Percentiles rank a stretch among this genome's conserved stretches.
These are phyloP conservation scores for Dromius quadrimaculatus DNA, from an alignment of 2,888 invertebrate genomes.

Conservation along the genomic window DNA sequence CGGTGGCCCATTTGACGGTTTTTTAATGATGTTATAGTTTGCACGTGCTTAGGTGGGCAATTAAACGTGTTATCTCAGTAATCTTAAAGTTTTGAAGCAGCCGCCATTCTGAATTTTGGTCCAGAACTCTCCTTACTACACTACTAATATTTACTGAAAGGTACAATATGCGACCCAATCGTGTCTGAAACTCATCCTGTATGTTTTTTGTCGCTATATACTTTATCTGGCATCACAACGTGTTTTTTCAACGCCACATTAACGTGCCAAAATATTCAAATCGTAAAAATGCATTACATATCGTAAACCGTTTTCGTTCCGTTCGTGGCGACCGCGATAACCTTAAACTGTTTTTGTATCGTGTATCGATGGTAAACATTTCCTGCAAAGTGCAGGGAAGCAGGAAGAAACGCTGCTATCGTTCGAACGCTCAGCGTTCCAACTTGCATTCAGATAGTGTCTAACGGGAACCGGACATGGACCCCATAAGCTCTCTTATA, in stretches of 20 bases:
- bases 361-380: conserved; percentile 42
- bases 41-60: no score
- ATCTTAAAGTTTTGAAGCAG: no score
- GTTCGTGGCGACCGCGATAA: conserved; percentile 35
- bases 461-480: conserved; percentile 28
- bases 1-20: no score
- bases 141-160: no score
- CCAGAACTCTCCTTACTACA: no score
- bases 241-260: conserved; percentile 36
- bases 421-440: background rate
- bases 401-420: conserved; percentile 31
- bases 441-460: conserved; percentile 27
- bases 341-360: conserved; percentile 42
- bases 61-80: no score
- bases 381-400: conserved; percentile 33
- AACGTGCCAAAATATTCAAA: conserved; percentile 38
- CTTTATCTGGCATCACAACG: conserved; percentile 16
- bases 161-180: no score
- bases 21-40: no score
- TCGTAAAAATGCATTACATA: conserved; percentile 42
- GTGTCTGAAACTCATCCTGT: no score
- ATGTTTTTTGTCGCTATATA: conserved; percentile 7
- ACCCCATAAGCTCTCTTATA: background rate
- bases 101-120: no score
- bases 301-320: conserved; percentile 39